These are phyloP conservation scores for Camponotus floridanus DNA, from an alignment of 1,140 invertebrate species.

Conservation along the genomic window DNA sequence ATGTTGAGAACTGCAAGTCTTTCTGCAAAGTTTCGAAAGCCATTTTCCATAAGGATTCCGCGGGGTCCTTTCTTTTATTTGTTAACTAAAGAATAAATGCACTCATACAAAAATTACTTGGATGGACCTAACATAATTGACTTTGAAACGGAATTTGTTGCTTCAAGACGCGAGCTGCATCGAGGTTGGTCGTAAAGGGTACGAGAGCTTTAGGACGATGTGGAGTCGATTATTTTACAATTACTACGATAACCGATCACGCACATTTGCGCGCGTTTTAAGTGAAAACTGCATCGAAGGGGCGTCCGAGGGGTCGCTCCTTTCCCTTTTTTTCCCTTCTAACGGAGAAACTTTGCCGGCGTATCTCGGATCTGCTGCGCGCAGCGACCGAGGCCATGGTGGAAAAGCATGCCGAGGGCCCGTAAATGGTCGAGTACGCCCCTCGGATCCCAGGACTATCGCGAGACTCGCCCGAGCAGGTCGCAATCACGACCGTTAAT, in stretches of 20 bases:
- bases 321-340: background rate
- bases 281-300: constrained; percentile 39
- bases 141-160: constrained; percentile 10
- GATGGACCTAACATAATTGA: background rate
- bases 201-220: constrained; percentile 17
- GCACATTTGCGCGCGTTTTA: constrained; percentile 41
- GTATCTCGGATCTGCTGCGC: constrained; percentile 60
- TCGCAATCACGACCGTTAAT: constrained; percentile 73
- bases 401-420: constrained; percentile 50
- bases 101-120: background rate
- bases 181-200: background rate
- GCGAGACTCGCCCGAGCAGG: constrained; percentile 46
- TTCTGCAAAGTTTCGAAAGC: too few relatives aligned
- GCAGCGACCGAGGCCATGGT: background rate
- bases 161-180: background rate
- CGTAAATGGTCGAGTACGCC: constrained; percentile 63
- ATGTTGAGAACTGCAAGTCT: too few relatives aligned
- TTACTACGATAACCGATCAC: constrained; percentile 53
- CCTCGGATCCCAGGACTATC: constrained; percentile 49
- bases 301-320: constrained; percentile 3
- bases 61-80: background rate
- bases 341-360: constrained; percentile 33
- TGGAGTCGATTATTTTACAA: constrained; percentile 45
- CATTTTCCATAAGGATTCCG: too few relatives aligned
- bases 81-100: background rate